A percentile compares a stretch with the other conserved stretches of the same genome.
Evolutionary conservation across 2,888 invertebrate species (phyloP).

Genomic region (Tetramorium bicarinatum): DNA sequence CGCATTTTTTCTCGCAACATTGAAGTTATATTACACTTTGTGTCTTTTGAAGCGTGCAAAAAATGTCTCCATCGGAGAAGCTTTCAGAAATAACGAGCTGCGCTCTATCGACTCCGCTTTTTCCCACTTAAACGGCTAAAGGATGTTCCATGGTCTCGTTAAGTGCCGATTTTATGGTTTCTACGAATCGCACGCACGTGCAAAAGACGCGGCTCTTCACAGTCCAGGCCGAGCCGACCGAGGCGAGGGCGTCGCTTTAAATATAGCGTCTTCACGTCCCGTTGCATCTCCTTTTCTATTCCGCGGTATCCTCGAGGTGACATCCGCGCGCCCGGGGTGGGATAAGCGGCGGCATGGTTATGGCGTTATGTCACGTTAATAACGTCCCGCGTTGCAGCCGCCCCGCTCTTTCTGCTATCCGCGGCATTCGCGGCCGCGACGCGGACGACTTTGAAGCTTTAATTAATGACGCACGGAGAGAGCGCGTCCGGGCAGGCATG

Average conservation of each 20-base stretch:
- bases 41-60: conserved; percentile 1
- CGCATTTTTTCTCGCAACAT: not conserved
- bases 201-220: conserved; percentile 67
- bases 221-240: conserved; percentile 31
- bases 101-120: conserved; percentile 22
- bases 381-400: conserved; percentile 74
- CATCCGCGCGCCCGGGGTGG: conserved; percentile 32
- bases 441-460: conserved; percentile 81
- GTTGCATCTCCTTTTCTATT: conserved; percentile 69
- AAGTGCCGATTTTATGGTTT: conserved; percentile 69
- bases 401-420: conserved; percentile 75
- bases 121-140: conserved; percentile 43
- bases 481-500: conserved; percentile 59
- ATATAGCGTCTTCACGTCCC: conserved; percentile 66
- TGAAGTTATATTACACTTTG: not conserved
- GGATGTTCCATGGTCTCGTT: conserved; percentile 70
- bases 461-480: conserved; percentile 79
- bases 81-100: conserved; percentile 20
- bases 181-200: conserved; percentile 72
- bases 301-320: conserved; percentile 49
- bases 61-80: not conserved
- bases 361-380: conserved; percentile 84
- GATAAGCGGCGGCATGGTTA: conserved; percentile 65
- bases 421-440: conserved; percentile 70
- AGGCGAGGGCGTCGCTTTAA: conserved; percentile 69